phyloP scores from a whole-genome alignment of 2,888 invertebrate species.

The Cheilosia grossa region DNA sequence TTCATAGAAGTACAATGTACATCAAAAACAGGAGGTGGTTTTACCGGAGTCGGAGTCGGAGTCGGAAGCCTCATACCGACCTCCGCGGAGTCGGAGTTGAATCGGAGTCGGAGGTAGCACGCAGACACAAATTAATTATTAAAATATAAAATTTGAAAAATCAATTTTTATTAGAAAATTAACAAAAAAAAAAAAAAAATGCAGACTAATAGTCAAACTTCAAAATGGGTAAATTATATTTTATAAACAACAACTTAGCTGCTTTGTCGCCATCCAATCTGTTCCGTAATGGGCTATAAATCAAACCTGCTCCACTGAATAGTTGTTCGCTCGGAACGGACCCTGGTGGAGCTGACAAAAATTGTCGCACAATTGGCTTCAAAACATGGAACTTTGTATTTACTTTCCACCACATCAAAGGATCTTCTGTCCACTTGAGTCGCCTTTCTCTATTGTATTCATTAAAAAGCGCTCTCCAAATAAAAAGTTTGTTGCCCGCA shows the following conservation, averaged over 20 bases:
- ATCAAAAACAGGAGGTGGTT: no score
- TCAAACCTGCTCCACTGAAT: slow-evolving; percentile 9
- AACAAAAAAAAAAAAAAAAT: no score
- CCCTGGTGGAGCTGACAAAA: slow-evolving; percentile 22
- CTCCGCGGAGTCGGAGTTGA: no score
- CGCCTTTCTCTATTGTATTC: slow-evolving; percentile 6
- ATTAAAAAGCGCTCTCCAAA: slow-evolving; percentile 10
- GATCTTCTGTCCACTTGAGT: no score
- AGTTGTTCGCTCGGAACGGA: slow-evolving; percentile 27
- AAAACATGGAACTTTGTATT: slow-evolving; percentile 23
- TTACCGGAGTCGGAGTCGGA: no score
- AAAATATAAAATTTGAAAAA: no score
- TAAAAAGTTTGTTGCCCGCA: not conserved
- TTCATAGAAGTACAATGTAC: no score
- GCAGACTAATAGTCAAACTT: not conserved
- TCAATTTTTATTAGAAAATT: no score
- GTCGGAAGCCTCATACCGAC: no score
- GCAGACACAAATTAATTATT: no score
- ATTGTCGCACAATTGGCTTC: slow-evolving; percentile 12
- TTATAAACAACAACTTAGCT: slow-evolving; percentile 6
- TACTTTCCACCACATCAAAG: not conserved
- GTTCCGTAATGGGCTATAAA: slow-evolving; percentile 17
- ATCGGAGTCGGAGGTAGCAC: no score
- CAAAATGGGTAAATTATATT: slow-evolving; percentile 3
- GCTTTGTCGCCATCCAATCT: slow-evolving; percentile 11